Base-by-base conservation (phyloP, 2,888 invertebrate genomes). In the Mycalesis mineus region DNA sequence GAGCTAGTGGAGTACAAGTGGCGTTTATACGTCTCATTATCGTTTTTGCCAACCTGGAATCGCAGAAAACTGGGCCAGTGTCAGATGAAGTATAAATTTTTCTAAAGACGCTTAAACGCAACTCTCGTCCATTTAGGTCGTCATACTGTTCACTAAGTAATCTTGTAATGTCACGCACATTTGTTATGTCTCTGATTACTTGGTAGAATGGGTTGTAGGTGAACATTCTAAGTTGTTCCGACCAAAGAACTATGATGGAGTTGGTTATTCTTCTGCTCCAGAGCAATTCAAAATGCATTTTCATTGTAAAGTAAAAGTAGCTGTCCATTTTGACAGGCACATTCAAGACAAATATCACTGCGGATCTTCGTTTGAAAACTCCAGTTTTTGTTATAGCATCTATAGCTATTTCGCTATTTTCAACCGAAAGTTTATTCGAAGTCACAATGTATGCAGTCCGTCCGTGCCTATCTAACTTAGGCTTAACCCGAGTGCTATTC, bases 231-330 rank as follows among this genome's bases (percentile, higher is more conserved):
- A 91, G 68, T 1, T 75, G 69, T 7, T 75, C 72, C 11, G 77
- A 67, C 74, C 74, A 79, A 11, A 87, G 54, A 47, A 88, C 73
- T 7, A 90, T 66, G 1, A 89, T 80, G 0, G 88, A 88, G 65
- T 92, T 92, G 0, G 92, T 79, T 7, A 92, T 75, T 73, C 90
- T 90, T 57, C 81, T 82, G 39, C 84, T 83, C 90, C 91, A 91
- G 40, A 92, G 80, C 13, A 88, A 71, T 57, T 82, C 71, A 50
- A 92, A 92, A 44, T 91, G 89, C 15, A 65, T 77, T 8, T 79
- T 78, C 70, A 92, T 73, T 64, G 80, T 67, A 58, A 75, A 80
- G 60, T 80, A 74, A 57, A 82, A 83, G 65, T 88, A 88, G 47
- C 72, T 75, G 62, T 85, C 77, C 1, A 79, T 68, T 57, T 70